Percentiles rank a stretch among this genome's conserved stretches.
phyloP scores from a whole-genome alignment of 2,113 vertebrate species.

The Gymnocephalus cernua region DNA sequence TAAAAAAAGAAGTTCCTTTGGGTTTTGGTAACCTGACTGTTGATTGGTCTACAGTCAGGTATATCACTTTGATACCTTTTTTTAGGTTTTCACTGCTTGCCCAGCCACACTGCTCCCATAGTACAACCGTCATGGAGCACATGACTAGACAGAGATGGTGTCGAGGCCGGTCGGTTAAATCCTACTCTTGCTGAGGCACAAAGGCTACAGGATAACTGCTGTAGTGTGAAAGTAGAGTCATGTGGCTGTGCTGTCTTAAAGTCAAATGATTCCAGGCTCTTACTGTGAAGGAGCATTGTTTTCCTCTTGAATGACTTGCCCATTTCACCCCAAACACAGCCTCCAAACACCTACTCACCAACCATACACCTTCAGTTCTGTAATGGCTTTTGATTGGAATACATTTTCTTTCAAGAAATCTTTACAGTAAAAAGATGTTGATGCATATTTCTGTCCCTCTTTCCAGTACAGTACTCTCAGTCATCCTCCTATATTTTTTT shows the following conservation, averaged over 20 bases:
- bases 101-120: background rate
- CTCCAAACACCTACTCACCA: background rate
- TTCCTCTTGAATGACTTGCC: slow-evolving; percentile 74
- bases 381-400: slow-evolving; percentile 11
- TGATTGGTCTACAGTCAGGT: background rate
- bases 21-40: background rate
- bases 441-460: slow-evolving; percentile 11
- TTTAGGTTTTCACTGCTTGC: background rate
- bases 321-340: background rate
- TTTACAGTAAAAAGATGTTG: background rate
- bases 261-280: slow-evolving; percentile 59
- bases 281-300: slow-evolving; percentile 75
- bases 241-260: slow-evolving; percentile 56
- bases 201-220: slow-evolving; percentile 39
- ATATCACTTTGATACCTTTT: background rate
- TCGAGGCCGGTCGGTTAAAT: slow-evolving; percentile 11
- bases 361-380: background rate
- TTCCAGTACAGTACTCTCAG: slow-evolving; percentile 2
- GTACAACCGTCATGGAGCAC: slow-evolving; percentile 4
- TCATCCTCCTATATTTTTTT: background rate
- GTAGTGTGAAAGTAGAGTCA: slow-evolving; percentile 73
- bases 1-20: background rate
- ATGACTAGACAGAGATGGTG: background rate
- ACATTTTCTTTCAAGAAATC: background rate
- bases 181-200: slow-evolving; percentile 14